Evolutionary conservation across 2,113 vertebrate species (phyloP).

Genomic region (Lontra canadensis): DNA sequence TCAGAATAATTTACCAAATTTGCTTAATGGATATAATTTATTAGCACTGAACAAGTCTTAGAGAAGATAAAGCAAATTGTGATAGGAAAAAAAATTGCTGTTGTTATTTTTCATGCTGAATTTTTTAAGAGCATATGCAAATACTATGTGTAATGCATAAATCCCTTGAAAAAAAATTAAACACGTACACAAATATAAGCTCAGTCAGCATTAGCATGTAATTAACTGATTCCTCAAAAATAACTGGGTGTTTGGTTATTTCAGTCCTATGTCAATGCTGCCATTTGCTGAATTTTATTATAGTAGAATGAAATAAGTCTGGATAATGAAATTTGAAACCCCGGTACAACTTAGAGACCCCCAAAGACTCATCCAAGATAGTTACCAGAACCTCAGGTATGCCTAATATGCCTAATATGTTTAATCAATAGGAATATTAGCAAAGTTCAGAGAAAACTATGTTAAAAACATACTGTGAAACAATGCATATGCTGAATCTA

Average conservation of each 20-base stretch:
- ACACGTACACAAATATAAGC: not conserved
- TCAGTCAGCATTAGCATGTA: not conserved
- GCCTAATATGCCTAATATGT: not conserved
- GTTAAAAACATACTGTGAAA: not conserved
- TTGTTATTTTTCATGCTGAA: not conserved
- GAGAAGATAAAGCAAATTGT: not conserved
- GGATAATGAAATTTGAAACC: not conserved
- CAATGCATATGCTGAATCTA: not conserved
- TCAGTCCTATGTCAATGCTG: not conserved
- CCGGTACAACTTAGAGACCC: not conserved
- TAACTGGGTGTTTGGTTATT: conserved; percentile 38
- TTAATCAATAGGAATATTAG: conserved; percentile 40
- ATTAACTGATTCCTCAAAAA: not conserved
- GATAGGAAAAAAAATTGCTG: not conserved
- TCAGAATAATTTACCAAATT: conserved; percentile 32
- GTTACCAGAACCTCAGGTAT: not conserved
- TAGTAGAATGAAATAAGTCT: conserved; percentile 4
- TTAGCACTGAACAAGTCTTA: not conserved
- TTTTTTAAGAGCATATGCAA: not conserved
- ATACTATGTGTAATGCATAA: not conserved
- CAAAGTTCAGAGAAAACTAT: not conserved
- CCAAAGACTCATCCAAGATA: not conserved
- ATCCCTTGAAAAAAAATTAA: not conserved
- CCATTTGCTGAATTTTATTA: not conserved
- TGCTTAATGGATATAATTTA: not conserved